Conservation (phyloP, 2,113 vertebrate species). For the Notothenia coriiceps region DNA sequence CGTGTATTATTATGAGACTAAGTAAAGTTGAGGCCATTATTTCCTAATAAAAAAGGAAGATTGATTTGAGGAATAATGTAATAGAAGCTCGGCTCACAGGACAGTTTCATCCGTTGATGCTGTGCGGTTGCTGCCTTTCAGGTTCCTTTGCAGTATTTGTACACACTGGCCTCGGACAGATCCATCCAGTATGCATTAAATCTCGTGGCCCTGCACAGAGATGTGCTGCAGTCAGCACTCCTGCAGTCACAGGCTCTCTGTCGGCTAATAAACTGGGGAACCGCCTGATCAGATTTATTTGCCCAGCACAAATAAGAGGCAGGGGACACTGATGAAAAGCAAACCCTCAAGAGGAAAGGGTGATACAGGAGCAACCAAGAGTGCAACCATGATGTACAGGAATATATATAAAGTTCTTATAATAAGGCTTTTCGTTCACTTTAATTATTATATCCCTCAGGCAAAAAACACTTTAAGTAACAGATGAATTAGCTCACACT, state of each 20-base stretch:
- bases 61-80: background rate
- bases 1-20: slow-evolving; percentile 3
- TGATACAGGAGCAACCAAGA: slow-evolving; percentile 3
- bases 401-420: too few species aligned
- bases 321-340: slow-evolving; percentile 36
- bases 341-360: background rate
- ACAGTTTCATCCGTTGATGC: background rate
- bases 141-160: slow-evolving; percentile 29
- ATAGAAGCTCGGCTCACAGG: background rate
- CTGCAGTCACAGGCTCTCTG: slow-evolving; percentile 51
- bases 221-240: slow-evolving; percentile 77
- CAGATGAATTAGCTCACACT: too few species aligned
- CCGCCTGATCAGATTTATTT: slow-evolving; percentile 79
- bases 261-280: slow-evolving; percentile 72
- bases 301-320: slow-evolving; percentile 54
- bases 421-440: too few species aligned
- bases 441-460: too few species aligned
- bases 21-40: background rate
- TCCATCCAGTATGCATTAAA: slow-evolving; percentile 65
- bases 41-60: too few species aligned
- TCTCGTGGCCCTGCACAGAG: slow-evolving; percentile 51
- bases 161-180: slow-evolving; percentile 40
- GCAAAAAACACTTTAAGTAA: too few species aligned
- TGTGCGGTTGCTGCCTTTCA: slow-evolving; percentile 30
- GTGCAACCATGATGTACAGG: background rate